Base-by-base conservation (phyloP, 2,797 vertebrate species). In the Halcyon smyrnensis region DNA sequence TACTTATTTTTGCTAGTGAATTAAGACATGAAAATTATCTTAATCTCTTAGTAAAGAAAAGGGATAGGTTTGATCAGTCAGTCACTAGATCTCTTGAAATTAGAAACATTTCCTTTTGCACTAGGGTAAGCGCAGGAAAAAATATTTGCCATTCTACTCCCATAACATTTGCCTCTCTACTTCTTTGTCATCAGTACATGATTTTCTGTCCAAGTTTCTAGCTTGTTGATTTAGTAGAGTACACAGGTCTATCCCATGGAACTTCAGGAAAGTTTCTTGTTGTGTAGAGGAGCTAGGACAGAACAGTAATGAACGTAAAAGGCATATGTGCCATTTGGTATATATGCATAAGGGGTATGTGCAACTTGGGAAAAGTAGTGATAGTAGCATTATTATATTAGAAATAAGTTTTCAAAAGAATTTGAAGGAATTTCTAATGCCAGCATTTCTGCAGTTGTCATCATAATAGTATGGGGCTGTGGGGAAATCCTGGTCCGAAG, bases 321-420 rank as follows among this genome's bases (percentile, higher is more conserved):
- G 6, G 0, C 12, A 2, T 37, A 4, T 0, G 0, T 46, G 23
- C 34, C 51, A 2, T 34, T 74, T 46, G 28, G 3, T 63, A 1
- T 48, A 11, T 10, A 7, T 14, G 14, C 13, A 6, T 32, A 17
- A 28, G 30, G 10, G 36, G 24, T 24, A 53, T 39, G 20, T 75
- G 24, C 18, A 27, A 5, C 48, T 84, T 62, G 34, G 59, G 23
- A 46, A 53, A 75, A 75, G 3, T 12, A 83, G 11, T 53, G 19
- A 18, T 28, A 62, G 17, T 11, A 64, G 7, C 5, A 36, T 74
- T 80, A 23, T 25, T 54, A 12, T 28, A 13, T 32, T 68, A 36
- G 70, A 56, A 0, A 45, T 27, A 63, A 18, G 6, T 27, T 81
- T 88, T 78, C 32, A 41, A 25, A 84, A 57, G 4, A 60, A 50